Evolutionary conservation across 2,797 vertebrate species (phyloP).

Genomic region (Premnoplex brunnescens): DNA sequence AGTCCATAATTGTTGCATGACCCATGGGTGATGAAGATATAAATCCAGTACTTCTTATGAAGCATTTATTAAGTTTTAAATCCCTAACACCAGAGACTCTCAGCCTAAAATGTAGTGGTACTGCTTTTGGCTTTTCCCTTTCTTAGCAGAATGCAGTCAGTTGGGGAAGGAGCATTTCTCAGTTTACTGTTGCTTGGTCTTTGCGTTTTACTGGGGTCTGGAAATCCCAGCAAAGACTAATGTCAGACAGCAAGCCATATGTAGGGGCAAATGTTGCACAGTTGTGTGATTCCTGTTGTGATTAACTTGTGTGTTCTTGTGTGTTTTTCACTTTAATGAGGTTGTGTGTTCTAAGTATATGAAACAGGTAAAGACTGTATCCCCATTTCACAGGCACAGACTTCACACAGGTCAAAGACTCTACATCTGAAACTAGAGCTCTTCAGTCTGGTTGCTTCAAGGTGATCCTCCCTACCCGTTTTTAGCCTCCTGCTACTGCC

Average conservation of each 20-base stretch:
- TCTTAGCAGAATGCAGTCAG: not conserved
- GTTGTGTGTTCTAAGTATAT: not conserved
- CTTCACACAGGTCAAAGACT: not conserved
- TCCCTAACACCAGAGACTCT: not conserved
- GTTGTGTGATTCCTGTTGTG: not conserved
- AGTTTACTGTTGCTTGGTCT: not conserved
- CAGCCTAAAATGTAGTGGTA: not conserved
- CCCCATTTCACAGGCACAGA: not conserved
- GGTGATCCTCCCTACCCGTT: not conserved
- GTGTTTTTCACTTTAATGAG: not conserved
- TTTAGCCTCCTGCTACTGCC: not conserved
- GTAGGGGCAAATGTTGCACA: not conserved
- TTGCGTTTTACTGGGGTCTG: not conserved
- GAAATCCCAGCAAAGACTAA: not conserved
- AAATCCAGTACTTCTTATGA: not conserved
- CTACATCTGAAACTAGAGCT: not conserved
- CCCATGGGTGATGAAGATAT: not conserved
- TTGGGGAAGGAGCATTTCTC: not conserved
- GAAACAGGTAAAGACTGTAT: not conserved
- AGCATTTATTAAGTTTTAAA: not conserved
- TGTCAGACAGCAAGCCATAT: not conserved
- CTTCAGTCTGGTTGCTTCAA: not conserved
- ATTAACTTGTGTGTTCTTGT: not conserved
- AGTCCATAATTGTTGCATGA: not conserved
- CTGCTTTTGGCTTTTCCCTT: not conserved